Evolutionary conservation across 1,140 invertebrate species (phyloP).

Genomic region (Mizuhopecten yessoensis): DNA sequence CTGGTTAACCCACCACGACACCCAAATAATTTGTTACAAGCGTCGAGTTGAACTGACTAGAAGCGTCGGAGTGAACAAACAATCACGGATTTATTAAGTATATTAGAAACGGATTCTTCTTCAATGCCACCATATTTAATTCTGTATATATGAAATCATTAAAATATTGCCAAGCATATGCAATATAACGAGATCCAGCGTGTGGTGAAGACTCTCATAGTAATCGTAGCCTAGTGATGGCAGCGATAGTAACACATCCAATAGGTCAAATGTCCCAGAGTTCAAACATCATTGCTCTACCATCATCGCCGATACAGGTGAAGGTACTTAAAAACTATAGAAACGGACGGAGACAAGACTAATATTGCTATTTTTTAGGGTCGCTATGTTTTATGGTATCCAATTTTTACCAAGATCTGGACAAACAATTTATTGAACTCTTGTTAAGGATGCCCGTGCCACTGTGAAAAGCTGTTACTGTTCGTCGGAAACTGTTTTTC

Average conservation of each 20-base stretch:
- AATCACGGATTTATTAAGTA: background rate
- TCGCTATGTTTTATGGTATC: too few relatives aligned
- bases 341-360: too few relatives aligned
- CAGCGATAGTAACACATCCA: background rate
- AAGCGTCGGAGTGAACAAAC: background rate
- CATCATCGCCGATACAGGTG: too few relatives aligned
- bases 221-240: background rate
- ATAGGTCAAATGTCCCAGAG: background rate
- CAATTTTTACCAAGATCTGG: too few relatives aligned
- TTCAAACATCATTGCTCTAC: background rate
- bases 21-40: conserved; percentile 31
- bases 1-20: background rate
- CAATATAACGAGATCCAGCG: background rate
- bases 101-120: background rate
- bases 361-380: background rate
- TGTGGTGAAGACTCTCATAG: background rate
- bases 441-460: too few relatives aligned
- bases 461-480: too few relatives aligned
- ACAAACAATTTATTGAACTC: too few relatives aligned
- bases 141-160: background rate
- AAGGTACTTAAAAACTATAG: too few relatives aligned
- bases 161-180: background rate
- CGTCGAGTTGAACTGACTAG: background rate
- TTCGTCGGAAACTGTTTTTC: too few relatives aligned
- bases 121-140: background rate